These are phyloP conservation scores for Gastrophysa polygoni DNA, from an alignment of 2,888 invertebrate species.

Conservation along the genomic window DNA sequence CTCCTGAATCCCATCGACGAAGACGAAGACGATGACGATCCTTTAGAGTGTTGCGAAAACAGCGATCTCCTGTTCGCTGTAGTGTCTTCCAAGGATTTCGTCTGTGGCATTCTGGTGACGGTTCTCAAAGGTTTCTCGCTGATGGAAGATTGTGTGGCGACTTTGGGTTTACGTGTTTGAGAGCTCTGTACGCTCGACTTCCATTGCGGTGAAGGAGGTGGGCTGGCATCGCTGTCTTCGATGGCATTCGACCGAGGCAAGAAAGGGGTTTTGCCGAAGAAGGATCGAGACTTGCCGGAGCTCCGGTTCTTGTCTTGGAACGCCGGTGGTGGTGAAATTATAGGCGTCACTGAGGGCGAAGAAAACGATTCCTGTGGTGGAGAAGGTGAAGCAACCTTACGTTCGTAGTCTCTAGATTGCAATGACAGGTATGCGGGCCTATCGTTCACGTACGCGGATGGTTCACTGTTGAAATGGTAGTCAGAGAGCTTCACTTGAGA, in stretches of 20 bases:
- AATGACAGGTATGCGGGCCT: constrained; percentile 17
- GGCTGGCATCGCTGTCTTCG: constrained; percentile 62
- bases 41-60: constrained; percentile 38
- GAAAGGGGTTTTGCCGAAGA: constrained; percentile 61
- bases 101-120: constrained; percentile 57
- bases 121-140: constrained; percentile 39
- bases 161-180: constrained; percentile 34
- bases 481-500: constrained; percentile 61
- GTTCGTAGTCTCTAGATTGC: constrained; percentile 47
- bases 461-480: constrained; percentile 61
- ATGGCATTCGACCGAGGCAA: constrained; percentile 63
- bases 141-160: constrained; percentile 31
- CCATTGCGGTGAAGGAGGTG: constrained; percentile 58
- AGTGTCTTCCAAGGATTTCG: constrained; percentile 63
- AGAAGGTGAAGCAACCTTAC: constrained; percentile 53
- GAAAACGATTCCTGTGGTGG: constrained; percentile 54
- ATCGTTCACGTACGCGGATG: constrained; percentile 32
- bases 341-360: constrained; percentile 69
- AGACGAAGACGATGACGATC: constrained; percentile 63
- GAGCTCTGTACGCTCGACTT: constrained; percentile 5
- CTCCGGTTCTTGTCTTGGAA: constrained; percentile 63
- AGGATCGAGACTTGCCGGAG: constrained; percentile 29
- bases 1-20: constrained; percentile 69
- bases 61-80: constrained; percentile 58
- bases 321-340: constrained; percentile 72